phyloP scores from a whole-genome alignment of 2,888 invertebrate genomes.

The Microdon myrmicae region DNA sequence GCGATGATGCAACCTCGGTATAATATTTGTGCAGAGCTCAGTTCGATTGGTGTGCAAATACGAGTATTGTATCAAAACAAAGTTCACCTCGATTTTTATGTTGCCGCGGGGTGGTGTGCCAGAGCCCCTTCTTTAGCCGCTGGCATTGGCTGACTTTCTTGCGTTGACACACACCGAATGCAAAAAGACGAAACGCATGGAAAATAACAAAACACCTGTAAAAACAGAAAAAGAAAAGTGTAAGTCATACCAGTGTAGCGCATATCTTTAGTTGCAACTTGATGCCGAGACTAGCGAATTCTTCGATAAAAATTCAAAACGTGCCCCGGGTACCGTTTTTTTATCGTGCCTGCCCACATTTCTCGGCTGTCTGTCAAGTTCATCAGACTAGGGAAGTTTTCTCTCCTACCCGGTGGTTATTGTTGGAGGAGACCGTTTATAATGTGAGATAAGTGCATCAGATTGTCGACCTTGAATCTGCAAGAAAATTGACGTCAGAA shows the following conservation, averaged over 20 bases:
- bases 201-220: constrained; percentile 11
- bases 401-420: too few relatives aligned
- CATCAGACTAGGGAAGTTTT: too few relatives aligned
- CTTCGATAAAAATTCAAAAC: constrained; percentile 8
- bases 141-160: constrained; percentile 45
- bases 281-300: constrained; percentile 17
- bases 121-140: constrained; percentile 17
- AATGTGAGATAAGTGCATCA: too few relatives aligned
- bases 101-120: neutral
- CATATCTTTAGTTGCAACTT: constrained; percentile 6
- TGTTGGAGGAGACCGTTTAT: too few relatives aligned
- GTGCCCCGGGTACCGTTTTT: too few relatives aligned
- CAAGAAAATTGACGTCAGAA: too few relatives aligned
- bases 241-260: neutral
- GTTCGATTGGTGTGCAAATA: constrained; percentile 8
- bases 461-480: too few relatives aligned
- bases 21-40: constrained; percentile 10
- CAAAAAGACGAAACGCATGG: constrained; percentile 9
- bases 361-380: too few relatives aligned
- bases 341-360: too few relatives aligned
- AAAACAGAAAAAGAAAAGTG: neutral
- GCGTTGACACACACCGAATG: constrained; percentile 26
- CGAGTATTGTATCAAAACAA: constrained; percentile 30
- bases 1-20: constrained; percentile 16
- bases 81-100: constrained; percentile 30